These are phyloP conservation scores for Dicrostonyx torquatus DNA, from an alignment of 2,797 vertebrate species.

Conservation along the genomic window DNA sequence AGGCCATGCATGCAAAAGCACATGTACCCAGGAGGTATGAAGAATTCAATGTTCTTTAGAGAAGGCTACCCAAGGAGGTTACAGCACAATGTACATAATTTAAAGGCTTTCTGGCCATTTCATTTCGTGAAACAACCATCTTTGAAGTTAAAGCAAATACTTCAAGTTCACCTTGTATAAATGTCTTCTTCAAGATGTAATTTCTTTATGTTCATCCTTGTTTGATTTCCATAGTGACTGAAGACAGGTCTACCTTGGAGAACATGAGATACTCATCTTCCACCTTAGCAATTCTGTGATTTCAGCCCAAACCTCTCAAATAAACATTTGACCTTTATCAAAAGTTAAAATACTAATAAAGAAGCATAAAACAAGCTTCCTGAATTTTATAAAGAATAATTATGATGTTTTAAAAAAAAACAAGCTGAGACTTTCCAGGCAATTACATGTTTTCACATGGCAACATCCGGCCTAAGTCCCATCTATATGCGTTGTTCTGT, in stretches of 20 bases:
- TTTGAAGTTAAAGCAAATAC: neutral
- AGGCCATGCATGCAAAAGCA: neutral
- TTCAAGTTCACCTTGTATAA: neutral
- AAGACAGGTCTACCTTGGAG: neutral
- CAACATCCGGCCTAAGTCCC: neutral
- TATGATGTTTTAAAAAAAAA: conserved; percentile 61
- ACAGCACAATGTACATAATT: neutral
- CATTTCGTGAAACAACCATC: neutral
- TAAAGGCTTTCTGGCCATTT: neutral
- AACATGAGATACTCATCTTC: neutral
- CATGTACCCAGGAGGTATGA: neutral
- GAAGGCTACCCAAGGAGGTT: neutral
- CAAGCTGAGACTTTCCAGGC: neutral
- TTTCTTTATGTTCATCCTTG: neutral
- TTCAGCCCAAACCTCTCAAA: neutral
- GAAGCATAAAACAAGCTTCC: neutral
- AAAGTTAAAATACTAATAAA: conserved; percentile 39
- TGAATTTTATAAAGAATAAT: neutral
- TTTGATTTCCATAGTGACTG: neutral
- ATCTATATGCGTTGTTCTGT: neutral
- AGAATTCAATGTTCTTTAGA: neutral
- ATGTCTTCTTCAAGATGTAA: neutral
- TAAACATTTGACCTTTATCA: conserved; percentile 5
- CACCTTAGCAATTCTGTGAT: neutral
- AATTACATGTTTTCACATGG: neutral